Percentiles rank a stretch among this genome's conserved stretches.
Conservation (phyloP, 2,113 vertebrate genomes). For the Chaetura pelagica region DNA sequence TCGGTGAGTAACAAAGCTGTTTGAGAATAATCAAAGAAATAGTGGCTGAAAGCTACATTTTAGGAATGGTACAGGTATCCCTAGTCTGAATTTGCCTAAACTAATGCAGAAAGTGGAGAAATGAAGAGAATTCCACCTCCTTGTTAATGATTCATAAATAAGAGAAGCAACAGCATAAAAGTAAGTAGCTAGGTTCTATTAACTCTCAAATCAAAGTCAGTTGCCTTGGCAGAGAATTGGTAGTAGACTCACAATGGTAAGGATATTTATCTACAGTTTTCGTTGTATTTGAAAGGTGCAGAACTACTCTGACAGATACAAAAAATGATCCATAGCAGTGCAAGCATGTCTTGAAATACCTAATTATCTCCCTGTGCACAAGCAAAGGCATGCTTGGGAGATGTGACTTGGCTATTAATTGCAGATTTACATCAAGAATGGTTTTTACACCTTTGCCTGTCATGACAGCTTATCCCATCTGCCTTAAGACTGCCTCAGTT, state of each 20-base stretch:
- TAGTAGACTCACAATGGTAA: background rate
- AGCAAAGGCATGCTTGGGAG: background rate
- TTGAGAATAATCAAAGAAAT: background rate
- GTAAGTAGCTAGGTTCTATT: background rate
- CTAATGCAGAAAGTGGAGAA: background rate
- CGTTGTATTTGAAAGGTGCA: background rate
- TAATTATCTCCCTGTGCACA: background rate
- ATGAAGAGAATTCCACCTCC: background rate
- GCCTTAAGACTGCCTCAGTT: background rate
- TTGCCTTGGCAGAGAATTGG: background rate
- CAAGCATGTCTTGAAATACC: background rate
- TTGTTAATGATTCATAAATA: background rate
- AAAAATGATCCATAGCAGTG: background rate
- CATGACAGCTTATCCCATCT: background rate
- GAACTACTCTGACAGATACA: background rate
- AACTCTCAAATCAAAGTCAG: background rate
- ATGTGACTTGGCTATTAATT: background rate
- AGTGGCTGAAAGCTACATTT: background rate
- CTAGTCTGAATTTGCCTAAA: background rate
- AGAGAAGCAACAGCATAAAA: background rate
- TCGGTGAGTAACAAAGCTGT: background rate
- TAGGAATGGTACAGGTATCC: background rate
- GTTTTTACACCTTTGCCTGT: background rate
- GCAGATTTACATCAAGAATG: background rate
- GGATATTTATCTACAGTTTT: background rate